A percentile compares a stretch with the other conserved stretches of the same genome.
phyloP scores from a whole-genome alignment of 2,888 invertebrate species.

The Ormyrus pomaceus region DNA sequence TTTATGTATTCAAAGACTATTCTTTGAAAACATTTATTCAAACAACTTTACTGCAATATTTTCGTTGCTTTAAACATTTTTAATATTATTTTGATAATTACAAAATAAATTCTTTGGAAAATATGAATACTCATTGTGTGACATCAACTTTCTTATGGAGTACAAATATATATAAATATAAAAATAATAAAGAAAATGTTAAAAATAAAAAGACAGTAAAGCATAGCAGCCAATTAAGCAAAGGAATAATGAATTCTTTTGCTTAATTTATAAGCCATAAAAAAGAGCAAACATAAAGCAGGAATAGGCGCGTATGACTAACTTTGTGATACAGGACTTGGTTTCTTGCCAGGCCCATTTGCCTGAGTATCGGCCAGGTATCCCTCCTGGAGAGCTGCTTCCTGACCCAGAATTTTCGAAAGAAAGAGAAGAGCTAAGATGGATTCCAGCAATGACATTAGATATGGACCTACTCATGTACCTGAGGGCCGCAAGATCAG shows the following conservation, averaged over 20 bases:
- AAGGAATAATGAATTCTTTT: conserved; percentile 22
- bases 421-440: conserved; percentile 91
- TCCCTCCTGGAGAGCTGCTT: conserved; percentile 74
- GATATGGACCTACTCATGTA: conserved; percentile 98
- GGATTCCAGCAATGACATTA: conserved; percentile 94
- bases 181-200: conserved; percentile 25
- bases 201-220: conserved; percentile 43
- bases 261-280: conserved; percentile 1
- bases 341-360: conserved; percentile 79
- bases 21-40: conserved; percentile 13
- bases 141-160: not conserved
- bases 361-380: conserved; percentile 78
- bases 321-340: conserved; percentile 74
- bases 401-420: conserved; percentile 78
- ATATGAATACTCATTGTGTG: not conserved
- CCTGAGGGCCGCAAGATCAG: conserved; percentile 96
- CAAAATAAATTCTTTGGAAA: not conserved
- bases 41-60: conserved; percentile 17
- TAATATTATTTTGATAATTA: not conserved
- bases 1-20: conserved; percentile 33
- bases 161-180: conserved; percentile 1
- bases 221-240: conserved; percentile 25
- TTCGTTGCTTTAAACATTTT: conserved; percentile 22
- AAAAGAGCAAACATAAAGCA: conserved; percentile 63
- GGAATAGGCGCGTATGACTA: conserved; percentile 69